Base-by-base conservation (phyloP, 2,797 vertebrate species). In the Acanthurus tractus region DNA sequence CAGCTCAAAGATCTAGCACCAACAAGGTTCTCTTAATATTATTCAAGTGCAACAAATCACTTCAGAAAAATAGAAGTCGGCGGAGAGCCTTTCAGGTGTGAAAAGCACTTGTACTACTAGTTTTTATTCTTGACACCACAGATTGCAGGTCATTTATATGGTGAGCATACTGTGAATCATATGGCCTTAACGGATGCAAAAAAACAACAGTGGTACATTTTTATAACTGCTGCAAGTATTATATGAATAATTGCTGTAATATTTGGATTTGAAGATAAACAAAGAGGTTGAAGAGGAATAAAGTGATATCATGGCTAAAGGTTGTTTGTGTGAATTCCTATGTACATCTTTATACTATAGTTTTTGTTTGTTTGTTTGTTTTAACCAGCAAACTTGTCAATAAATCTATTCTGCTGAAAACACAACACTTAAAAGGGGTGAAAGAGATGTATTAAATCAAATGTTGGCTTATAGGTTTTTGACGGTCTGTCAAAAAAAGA, bases 251-350 rank as follows among this genome's bases (percentile, higher is more conserved):
- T 46, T 61, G 18, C 13, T 20, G 3, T 1, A 1, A 36, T 38
- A 40, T 50, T 8, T 49, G 11, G 69, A 44, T 17, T 0, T 11
- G 42, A 76, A 66, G 25, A 58, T 46, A 23, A 83, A 74, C 20
- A 18, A 74, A 63, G 25, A 34, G 0, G 1, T 46, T 48, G 62
- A 70, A 53, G 38, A 61, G 18, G 57, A 80, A 74, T 6, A 0
- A 3, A 62, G 29, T 7, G 2, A 46, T 3, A 13, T 18, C 0
- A 3, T 20, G 7, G 8, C 1, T 40, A 6, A 34, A 34, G 29
- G 29, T 34, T 34, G 29, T 7, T 7, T 34, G 29, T 34, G 29
- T 34, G 29, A 34, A 6, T 6, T 34, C 29, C 6, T 34, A 7
- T 7, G 6, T 34, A 6, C 6, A 34, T 34, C 6, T 34, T 6